Evolutionary conservation across 2,797 vertebrate species (phyloP).

Genomic region (Argya squamiceps): DNA sequence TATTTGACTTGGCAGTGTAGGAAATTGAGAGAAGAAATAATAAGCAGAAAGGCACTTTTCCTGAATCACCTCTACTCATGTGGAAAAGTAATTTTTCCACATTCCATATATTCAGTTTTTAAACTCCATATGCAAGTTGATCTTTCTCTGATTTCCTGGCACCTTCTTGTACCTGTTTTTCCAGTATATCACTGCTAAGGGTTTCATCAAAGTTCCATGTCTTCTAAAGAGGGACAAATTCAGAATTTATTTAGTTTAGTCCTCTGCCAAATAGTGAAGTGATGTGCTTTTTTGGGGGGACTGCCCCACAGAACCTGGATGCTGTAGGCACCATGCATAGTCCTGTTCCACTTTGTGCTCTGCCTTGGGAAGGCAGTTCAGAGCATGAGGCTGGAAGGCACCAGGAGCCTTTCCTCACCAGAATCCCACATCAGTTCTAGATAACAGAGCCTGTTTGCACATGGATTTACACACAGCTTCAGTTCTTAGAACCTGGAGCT

Average conservation of each 20-base stretch:
- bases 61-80: neutral
- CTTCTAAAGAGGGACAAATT: neutral
- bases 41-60: neutral
- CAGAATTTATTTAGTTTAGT: neutral
- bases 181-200: neutral
- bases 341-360: rapidly evolving
- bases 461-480: neutral
- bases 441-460: neutral
- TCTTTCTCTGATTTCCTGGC: neutral
- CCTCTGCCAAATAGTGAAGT: neutral
- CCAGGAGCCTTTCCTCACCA: neutral
- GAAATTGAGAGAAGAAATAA: neutral
- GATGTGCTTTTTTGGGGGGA: neutral
- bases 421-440: neutral
- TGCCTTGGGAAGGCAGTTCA: neutral
- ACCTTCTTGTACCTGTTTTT: neutral
- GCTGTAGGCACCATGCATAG: rapidly evolving
- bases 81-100: neutral
- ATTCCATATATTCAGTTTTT: neutral
- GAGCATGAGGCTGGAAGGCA: neutral
- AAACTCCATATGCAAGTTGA: neutral
- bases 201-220: neutral
- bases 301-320: neutral
- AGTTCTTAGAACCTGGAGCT: neutral
- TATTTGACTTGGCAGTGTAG: neutral